Conservation (phyloP, 2,113 vertebrate species). For the Macquaria australasica region DNA sequence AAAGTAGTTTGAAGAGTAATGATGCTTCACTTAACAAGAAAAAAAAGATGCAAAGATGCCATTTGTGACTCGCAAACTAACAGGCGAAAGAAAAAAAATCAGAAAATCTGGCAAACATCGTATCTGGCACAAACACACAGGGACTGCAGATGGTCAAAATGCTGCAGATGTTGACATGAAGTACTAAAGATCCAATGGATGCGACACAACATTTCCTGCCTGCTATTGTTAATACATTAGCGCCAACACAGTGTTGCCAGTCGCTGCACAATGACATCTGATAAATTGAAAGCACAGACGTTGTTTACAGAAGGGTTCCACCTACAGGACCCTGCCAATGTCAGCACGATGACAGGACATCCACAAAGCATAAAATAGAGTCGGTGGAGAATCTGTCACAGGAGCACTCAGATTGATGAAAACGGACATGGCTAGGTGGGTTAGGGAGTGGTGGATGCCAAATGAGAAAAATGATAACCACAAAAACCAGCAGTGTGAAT, state of each 20-base stretch:
- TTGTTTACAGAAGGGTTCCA: constrained; percentile 41
- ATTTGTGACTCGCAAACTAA: not conserved
- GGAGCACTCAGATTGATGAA: constrained; percentile 58
- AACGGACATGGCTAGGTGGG: constrained; percentile 33
- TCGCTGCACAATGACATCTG: constrained; percentile 23
- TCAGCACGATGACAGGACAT: constrained; percentile 52
- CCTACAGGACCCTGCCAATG: constrained; percentile 25
- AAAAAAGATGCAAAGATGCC: not conserved
- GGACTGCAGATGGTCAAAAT: constrained; percentile 20
- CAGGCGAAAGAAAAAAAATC: not conserved
- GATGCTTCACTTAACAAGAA: not conserved
- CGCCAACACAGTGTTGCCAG: constrained; percentile 4
- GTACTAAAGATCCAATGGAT: constrained; percentile 13
- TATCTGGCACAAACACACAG: constrained; percentile 35
- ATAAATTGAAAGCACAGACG: constrained; percentile 40
- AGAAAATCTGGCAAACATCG: constrained; percentile 9
- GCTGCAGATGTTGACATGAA: constrained; percentile 53
- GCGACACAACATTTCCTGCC: not conserved
- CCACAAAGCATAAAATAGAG: constrained; percentile 56
- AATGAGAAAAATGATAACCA: constrained; percentile 48
- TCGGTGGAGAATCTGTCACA: constrained; percentile 46
- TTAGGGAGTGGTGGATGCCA: constrained; percentile 53
- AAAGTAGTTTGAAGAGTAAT: not conserved
- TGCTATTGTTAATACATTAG: constrained; percentile 37
- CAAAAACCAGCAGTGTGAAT: constrained; percentile 18